These are phyloP conservation scores for Lanius collurio DNA, from an alignment of 2,113 vertebrate genomes.

Conservation along the genomic window DNA sequence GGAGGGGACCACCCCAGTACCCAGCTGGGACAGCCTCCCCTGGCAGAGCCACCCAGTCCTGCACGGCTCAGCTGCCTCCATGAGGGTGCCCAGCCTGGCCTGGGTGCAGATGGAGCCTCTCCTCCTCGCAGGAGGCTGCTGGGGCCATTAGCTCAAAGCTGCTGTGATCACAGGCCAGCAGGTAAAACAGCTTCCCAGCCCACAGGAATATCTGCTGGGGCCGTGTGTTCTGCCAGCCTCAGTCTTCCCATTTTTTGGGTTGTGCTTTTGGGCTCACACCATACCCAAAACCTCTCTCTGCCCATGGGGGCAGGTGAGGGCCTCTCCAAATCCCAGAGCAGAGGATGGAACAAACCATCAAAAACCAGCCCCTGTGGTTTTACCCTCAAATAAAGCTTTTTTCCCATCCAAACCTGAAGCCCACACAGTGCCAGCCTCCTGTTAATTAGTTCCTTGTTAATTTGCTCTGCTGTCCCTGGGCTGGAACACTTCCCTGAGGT, in stretches of 20 bases:
- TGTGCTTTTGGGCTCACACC: background rate
- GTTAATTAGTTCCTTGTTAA: background rate
- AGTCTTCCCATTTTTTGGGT: background rate
- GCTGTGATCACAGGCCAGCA: background rate
- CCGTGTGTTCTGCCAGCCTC: background rate
- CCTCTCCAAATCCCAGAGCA: background rate
- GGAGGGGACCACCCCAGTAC: background rate
- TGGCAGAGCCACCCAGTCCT: background rate
- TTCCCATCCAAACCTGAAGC: background rate
- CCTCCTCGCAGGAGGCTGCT: background rate
- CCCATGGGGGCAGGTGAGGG: accelerated
- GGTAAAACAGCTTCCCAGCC: background rate
- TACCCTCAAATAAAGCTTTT: background rate
- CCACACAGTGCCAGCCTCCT: no score
- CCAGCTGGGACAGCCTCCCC: background rate
- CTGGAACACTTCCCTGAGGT: accelerated
- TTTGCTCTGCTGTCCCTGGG: background rate
- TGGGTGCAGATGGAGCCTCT: background rate
- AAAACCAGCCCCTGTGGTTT: accelerated
- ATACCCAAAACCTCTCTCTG: background rate
- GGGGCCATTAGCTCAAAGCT: background rate
- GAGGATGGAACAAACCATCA: background rate
- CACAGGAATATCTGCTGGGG: background rate
- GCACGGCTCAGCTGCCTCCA: accelerated
- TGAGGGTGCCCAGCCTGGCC: background rate